Evolutionary conservation across 2,888 invertebrate genomes (phyloP).

Genomic region (Spisula subtruncata): DNA sequence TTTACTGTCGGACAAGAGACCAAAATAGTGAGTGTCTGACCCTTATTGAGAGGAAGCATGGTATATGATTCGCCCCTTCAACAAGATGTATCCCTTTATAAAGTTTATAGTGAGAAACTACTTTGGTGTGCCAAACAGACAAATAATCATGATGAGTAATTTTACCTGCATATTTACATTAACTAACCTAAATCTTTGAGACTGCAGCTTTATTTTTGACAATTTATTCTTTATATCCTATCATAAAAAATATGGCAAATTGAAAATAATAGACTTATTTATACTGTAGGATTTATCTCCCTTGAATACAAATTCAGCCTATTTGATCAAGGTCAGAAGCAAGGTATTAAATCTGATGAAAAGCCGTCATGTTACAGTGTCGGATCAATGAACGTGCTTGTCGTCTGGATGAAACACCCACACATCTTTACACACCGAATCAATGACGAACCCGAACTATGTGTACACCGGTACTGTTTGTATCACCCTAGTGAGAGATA

Average conservation of each 20-base stretch:
- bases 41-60: no score
- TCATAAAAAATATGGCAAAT: background rate
- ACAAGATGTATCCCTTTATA: no score
- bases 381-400: slow-evolving; percentile 1
- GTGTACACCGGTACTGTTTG: background rate
- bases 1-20: no score
- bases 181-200: background rate
- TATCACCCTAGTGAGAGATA: background rate
- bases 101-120: no score
- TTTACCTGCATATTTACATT: background rate
- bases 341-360: background rate
- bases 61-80: no score
- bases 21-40: no score
- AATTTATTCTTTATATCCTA: background rate
- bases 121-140: no score
- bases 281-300: background rate
- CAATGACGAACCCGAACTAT: slow-evolving; percentile 6
- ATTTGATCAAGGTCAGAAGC: background rate
- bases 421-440: background rate
- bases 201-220: background rate
- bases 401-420: background rate
- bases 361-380: background rate
- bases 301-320: background rate
- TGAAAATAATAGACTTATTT: background rate
- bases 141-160: no score